Evolutionary conservation across 1,140 invertebrate genomes (phyloP), one percentile per base, ranked within the genome.

Genomic region (Zeugodacus cucurbitae): DNA sequence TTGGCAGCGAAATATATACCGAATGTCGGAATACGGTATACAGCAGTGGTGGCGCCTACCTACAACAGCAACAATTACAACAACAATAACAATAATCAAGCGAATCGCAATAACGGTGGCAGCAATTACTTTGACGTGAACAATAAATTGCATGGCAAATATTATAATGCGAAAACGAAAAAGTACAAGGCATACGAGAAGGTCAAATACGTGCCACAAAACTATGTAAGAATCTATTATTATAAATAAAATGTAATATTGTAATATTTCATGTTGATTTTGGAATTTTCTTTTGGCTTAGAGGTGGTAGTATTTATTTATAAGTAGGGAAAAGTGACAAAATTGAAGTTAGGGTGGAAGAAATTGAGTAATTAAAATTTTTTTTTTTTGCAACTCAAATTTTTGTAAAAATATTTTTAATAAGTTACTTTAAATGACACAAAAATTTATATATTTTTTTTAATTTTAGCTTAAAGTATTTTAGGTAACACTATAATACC

Each of bases 111-210:
- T 14, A 70, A 87, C 54, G 57, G 41, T 87, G 88, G 54, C 44
- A 87, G 48, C 64, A 57, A 89, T 57, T 88, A 89, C 78, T 88
- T 87, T 67, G n/a, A 58, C 59, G 54, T 74, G 62, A 89, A 90
- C 87, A 82, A 90, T 32, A 93, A 93, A 89, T 87, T 89, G 88
- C 91, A 93, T 90, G 93, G 92, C 89, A 93, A 92, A 90, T 93
- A 93, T 89, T 93, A 93, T 89, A 93, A 93, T 86, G 91, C 90
- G 1, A 93, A 93, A 90, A 92, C 92, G 57, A 93, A 93, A 90
- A 93, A 93, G 88, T 93, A 92, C 90, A 93, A 93, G 89, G 92
- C 91, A 37, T 93, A 93, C 88, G 93, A 93, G 90, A 93, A 93
- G 89, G 91, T 90, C 44, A 93, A 93, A 89, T 91, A 92, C 85